Evolutionary conservation across 2,888 invertebrate genomes (phyloP), one percentile per base, ranked within the genome.

Genomic region (Creontiades dilutus): DNA sequence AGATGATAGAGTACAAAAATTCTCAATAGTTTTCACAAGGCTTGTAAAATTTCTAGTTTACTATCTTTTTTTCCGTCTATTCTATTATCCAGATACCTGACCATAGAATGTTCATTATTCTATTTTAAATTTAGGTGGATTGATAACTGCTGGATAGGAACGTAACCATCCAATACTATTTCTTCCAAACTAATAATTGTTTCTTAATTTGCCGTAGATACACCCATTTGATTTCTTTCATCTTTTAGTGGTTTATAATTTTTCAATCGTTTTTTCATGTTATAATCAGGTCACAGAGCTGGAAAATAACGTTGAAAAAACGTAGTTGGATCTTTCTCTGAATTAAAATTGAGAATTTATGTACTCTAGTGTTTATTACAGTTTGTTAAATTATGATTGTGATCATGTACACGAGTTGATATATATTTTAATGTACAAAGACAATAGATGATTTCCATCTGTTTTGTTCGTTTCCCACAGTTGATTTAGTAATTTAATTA

Each of bases 1-100:
- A 52, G 52, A 52, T 52, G 5, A 52, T 23, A 52, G 82, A 52
- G 82, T 82, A 47, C 52, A 52, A 23, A 52, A 82, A 82, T 82
- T 82, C 52, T 52, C 82, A 52, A 52, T 23, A 52, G 2, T 14
- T 28, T 23, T 52, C 82, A 52, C 11, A 27, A 12, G 37, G 37
- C 37, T 37, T 37, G 3, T 7, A 37, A 37, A 37, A 37, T 37
- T 37, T 37, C 37, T 7, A 7, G 2, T 37, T 7, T 37, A 4
- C 37, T 37, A n/a, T n/a, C n/a, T 37, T 7, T 37, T 37, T 37
- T 37, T 37, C 7, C 37, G 37, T 37, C 37, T 7, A 4, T 37
- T 37, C 7, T 7, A 37, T 37, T 37, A 37, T 2, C 37, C 37
- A 37, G 37, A 37, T 37, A 4, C 7, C 37, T 37, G 37, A 37